Percentiles rank a stretch among this genome's conserved stretches.
phyloP scores from a whole-genome alignment of 1,140 invertebrate genomes.

The Eubasilissa regina region DNA sequence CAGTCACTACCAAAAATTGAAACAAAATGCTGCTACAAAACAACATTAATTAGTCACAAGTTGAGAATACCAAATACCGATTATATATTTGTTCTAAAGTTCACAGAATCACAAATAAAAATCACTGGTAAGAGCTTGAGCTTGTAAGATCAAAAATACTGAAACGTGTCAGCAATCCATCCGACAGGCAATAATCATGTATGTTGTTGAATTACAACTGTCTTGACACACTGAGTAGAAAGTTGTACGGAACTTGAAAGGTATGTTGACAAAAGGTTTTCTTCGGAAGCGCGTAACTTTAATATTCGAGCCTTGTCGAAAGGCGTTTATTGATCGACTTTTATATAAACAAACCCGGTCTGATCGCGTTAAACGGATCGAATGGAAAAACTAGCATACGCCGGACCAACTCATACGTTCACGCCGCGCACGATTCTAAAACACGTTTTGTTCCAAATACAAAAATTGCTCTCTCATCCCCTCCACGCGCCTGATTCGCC shows the following conservation, averaged over 20 bases:
- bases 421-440: conserved; percentile 49
- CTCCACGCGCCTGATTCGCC: conserved; percentile 32
- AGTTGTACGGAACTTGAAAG: background rate
- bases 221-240: background rate
- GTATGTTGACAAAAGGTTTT: conserved; percentile 1
- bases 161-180: background rate
- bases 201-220: background rate
- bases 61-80: background rate
- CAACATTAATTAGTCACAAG: background rate
- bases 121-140: background rate
- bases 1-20: no score
- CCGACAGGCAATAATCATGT: background rate
- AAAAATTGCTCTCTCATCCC: conserved; percentile 47
- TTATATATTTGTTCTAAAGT: background rate
- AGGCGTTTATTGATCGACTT: conserved; percentile 16
- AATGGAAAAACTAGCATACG: conserved; percentile 20
- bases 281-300: background rate
- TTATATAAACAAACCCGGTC: conserved; percentile 33
- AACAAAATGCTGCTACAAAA: background rate
- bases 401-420: conserved; percentile 20
- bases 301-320: no score
- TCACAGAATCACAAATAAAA: background rate
- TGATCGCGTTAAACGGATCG: conserved; percentile 20
- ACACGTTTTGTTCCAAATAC: conserved; percentile 52
- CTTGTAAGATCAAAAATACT: background rate